A percentile compares a stretch with the other conserved stretches of the same genome.
phyloP scores from a whole-genome alignment of 2,888 invertebrate species.

The Drosophila helvetica region DNA sequence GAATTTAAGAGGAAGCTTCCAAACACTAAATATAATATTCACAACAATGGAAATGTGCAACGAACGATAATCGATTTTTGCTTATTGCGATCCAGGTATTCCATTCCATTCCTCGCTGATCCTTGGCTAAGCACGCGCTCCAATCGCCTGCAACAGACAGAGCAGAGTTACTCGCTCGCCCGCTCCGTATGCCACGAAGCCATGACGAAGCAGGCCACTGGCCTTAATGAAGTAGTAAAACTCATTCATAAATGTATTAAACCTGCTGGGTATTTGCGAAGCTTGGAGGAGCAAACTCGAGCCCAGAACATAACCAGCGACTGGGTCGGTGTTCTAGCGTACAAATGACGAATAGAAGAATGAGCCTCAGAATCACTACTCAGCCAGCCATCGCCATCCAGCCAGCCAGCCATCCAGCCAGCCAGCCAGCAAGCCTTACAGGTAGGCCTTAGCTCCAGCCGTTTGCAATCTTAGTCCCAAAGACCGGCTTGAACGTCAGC shows the following conservation, averaged over 20 bases:
- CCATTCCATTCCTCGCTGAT: constrained; percentile 14
- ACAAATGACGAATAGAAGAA: constrained; percentile 73
- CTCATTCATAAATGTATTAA: constrained; percentile 84
- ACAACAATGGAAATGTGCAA: constrained; percentile 76
- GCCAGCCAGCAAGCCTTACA: background rate
- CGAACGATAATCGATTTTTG: constrained; percentile 84
- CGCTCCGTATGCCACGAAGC: constrained; percentile 9
- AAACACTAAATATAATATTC: constrained; percentile 75
- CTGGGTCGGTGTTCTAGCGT: constrained; percentile 56
- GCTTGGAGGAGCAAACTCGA: constrained; percentile 4
- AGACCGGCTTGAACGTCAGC: constrained; percentile 31
- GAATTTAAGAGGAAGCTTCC: constrained; percentile 71
- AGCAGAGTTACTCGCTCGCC: constrained; percentile 2
- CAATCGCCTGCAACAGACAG: constrained; percentile 1
- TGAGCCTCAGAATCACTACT: constrained; percentile 31
- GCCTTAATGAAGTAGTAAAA: constrained; percentile 84
- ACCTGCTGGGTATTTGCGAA: constrained; percentile 46
- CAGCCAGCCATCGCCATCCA: constrained; percentile 3
- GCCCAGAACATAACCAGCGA: constrained; percentile 12
- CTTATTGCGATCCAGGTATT: constrained; percentile 79
- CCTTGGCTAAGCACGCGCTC: constrained; percentile 48
- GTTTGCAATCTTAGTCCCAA: constrained; percentile 32
- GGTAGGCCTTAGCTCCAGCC: constrained; percentile 4
- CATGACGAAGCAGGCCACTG: constrained; percentile 46
- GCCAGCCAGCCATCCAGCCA: background rate